phyloP scores from a whole-genome alignment of 2,797 vertebrate genomes.

The Enteromius mattozi region DNA sequence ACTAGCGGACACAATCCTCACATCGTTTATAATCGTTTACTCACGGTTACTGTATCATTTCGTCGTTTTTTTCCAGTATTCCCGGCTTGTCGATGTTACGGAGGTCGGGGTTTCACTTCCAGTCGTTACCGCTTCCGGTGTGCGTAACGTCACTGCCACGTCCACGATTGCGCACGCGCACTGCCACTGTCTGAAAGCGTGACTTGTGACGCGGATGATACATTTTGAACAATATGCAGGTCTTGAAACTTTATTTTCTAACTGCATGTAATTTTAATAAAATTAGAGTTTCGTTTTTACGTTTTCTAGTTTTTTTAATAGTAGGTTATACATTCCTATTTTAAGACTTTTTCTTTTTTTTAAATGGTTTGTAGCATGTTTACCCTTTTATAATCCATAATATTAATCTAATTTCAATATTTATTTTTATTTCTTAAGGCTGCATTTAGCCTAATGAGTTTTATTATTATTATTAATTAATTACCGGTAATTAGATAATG shows the following conservation, averaged over 20 bases:
- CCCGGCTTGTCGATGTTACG: slow-evolving; percentile 35
- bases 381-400: background rate
- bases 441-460: background rate
- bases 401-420: background rate
- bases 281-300: background rate
- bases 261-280: background rate
- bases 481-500: too few relatives aligned
- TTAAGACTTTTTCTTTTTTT: background rate
- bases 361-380: background rate
- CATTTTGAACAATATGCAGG: background rate
- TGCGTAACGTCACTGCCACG: slow-evolving; percentile 85
- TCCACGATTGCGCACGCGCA: slow-evolving; percentile 68
- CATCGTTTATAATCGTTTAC: background rate
- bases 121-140: slow-evolving; percentile 80
- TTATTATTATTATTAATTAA: too few relatives aligned
- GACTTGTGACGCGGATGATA: slow-evolving; percentile 32
- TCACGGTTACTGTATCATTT: slow-evolving; percentile 51
- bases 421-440: background rate
- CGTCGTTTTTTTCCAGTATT: slow-evolving; percentile 29
- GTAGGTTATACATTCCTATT: background rate
- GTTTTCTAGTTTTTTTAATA: background rate
- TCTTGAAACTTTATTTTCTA: background rate
- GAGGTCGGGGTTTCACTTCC: slow-evolving; percentile 73
- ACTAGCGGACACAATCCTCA: background rate
- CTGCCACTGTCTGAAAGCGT: background rate